A percentile compares a stretch with the other conserved stretches of the same genome.
phyloP scores from a whole-genome alignment of 2,113 vertebrate species.

The Actinemys pallida region DNA sequence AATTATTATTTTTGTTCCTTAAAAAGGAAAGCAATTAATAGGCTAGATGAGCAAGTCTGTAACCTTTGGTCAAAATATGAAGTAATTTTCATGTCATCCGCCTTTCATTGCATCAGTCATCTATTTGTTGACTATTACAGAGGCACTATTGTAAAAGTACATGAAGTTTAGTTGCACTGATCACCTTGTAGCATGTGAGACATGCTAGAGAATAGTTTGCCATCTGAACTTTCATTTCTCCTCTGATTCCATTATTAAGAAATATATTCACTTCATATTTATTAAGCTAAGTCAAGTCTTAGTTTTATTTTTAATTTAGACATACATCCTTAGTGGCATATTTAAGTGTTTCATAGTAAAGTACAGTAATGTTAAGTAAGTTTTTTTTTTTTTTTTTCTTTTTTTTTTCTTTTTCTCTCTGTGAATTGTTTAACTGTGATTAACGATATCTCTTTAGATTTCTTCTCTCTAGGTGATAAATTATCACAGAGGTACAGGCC shows the following conservation, averaged over 20 bases:
- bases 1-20: neutral
- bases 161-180: conserved; percentile 45
- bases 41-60: neutral
- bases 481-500: conserved; percentile 99
- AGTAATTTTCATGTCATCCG: conserved; percentile 37
- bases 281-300: conserved; percentile 88
- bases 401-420: conserved; percentile 86
- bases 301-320: conserved; percentile 86
- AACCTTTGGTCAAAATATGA: conserved; percentile 27
- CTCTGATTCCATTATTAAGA: conserved; percentile 79
- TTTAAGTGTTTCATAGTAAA: conserved; percentile 91
- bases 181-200: conserved; percentile 74
- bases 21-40: neutral
- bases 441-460: conserved; percentile 99
- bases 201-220: conserved; percentile 95
- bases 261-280: conserved; percentile 80
- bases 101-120: conserved; percentile 41
- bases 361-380: conserved; percentile 97
- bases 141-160: conserved; percentile 53
- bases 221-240: conserved; percentile 88
- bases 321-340: conserved; percentile 86
- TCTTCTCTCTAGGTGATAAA: conserved; percentile 98
- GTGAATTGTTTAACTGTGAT: conserved; percentile 98
- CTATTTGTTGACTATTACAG: conserved; percentile 11
- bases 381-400: conserved; percentile 81